These are phyloP conservation scores for Podarcis muralis DNA, from an alignment of 2,113 vertebrate species.

Conservation along the genomic window DNA sequence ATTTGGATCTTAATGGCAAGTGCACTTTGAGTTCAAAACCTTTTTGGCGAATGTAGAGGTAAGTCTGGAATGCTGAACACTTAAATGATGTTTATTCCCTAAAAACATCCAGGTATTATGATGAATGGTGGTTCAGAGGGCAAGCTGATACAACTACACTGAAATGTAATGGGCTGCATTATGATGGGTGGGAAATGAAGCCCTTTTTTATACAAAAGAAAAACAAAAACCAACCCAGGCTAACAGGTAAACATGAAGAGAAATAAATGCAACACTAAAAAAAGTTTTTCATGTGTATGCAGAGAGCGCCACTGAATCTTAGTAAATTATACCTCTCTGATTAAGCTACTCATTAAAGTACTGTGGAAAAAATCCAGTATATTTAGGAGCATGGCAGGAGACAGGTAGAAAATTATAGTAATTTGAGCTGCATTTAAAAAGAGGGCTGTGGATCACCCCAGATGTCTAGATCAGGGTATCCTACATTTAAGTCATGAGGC, in stretches of 20 bases:
- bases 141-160: not conserved
- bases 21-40: not conserved
- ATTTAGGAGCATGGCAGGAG: slow-evolving; percentile 56
- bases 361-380: slow-evolving; percentile 45
- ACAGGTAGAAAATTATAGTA: slow-evolving; percentile 66
- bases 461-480: not conserved
- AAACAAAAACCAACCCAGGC: not conserved
- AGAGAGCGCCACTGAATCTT: slow-evolving; percentile 14
- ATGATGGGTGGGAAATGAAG: not conserved
- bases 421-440: slow-evolving; percentile 59
- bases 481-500: slow-evolving; percentile 25
- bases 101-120: not conserved
- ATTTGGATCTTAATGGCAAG: not conserved
- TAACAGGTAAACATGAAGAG: slow-evolving; percentile 28
- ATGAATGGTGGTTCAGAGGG: not conserved
- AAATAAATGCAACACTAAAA: slow-evolving; percentile 31
- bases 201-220: not conserved
- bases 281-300: slow-evolving; percentile 18
- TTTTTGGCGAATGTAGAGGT: not conserved
- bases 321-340: slow-evolving; percentile 63
- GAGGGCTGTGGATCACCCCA: slow-evolving; percentile 44
- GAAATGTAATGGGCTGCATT: not conserved
- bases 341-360: slow-evolving; percentile 64
- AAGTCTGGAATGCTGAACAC: not conserved
- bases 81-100: not conserved